Percentiles rank a stretch among this genome's conserved stretches.
These are phyloP conservation scores for Condylura cristata DNA, from an alignment of 2,113 vertebrate genomes.

Conservation along the genomic window DNA sequence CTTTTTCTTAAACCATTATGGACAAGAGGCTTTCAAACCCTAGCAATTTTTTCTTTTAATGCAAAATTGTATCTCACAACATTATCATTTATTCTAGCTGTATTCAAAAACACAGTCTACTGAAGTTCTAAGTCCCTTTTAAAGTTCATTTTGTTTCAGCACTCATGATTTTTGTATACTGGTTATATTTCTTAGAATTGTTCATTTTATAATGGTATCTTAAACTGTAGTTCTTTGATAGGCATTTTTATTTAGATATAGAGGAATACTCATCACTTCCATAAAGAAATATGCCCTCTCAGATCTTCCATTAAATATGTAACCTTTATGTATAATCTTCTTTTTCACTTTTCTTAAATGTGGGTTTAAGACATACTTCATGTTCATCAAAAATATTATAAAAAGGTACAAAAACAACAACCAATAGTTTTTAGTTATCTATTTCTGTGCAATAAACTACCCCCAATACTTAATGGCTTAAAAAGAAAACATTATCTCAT, in stretches of 20 bases:
- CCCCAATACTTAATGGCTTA: conserved; percentile 35
- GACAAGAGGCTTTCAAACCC: conserved; percentile 17
- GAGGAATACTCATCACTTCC: background rate
- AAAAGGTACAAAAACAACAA: conserved; percentile 41
- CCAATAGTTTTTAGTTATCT: conserved; percentile 24
- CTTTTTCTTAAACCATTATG: conserved; percentile 11
- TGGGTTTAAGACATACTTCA: conserved; percentile 15
- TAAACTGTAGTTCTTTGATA: conserved; percentile 47
- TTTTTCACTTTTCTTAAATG: conserved; percentile 8
- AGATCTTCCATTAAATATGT: background rate
- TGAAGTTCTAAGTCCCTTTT: conserved; percentile 32
- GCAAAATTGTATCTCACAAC: background rate
- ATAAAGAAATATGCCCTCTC: background rate
- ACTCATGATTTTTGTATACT: background rate
- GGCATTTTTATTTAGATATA: conserved; percentile 41
- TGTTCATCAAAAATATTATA: conserved; percentile 21
- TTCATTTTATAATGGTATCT: conserved; percentile 48
- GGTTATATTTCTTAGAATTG: background rate
- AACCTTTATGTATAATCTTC: background rate
- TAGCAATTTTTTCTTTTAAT: conserved; percentile 26
- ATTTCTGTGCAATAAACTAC: conserved; percentile 49
- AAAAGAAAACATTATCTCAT: conserved; percentile 54
- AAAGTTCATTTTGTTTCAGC: conserved; percentile 5
- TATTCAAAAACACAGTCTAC: conserved; percentile 37
- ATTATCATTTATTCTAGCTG: background rate